Evolutionary conservation across 2,888 invertebrate species (phyloP).

Genomic region (Myathropa florea): DNA sequence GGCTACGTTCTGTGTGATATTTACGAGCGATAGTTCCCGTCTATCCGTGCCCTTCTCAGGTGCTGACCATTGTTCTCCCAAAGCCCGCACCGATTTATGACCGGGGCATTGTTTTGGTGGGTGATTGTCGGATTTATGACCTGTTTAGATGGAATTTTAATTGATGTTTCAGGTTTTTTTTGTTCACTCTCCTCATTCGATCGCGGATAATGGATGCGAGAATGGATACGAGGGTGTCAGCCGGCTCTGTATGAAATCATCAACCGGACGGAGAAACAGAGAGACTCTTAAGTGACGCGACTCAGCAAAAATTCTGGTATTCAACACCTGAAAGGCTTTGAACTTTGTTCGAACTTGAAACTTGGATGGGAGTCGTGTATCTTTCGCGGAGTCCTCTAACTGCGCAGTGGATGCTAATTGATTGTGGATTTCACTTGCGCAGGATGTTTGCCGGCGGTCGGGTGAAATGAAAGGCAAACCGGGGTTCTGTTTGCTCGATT

Average conservation of each 20-base stretch:
- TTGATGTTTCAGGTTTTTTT: conserved; percentile 44
- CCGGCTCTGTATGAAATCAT: background rate
- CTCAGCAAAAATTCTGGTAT: background rate
- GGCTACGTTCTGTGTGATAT: conserved; percentile 4
- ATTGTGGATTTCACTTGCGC: background rate
- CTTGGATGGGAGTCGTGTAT: background rate
- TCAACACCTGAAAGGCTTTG: background rate
- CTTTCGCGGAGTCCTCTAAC: background rate
- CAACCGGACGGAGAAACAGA: background rate
- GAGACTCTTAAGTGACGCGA: background rate
- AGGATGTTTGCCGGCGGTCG: background rate
- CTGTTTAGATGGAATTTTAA: conserved; percentile 50
- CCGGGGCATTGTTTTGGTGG: conserved; percentile 12
- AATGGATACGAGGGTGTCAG: background rate
- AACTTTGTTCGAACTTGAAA: too few relatives aligned
- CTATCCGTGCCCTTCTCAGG: background rate
- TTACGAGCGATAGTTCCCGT: conserved; percentile 34
- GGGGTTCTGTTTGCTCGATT: conserved; percentile 1
- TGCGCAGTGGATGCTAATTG: background rate
- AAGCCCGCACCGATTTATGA: background rate
- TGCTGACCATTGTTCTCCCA: background rate
- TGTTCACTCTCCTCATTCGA: background rate
- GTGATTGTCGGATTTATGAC: conserved; percentile 48
- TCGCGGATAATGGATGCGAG: background rate
- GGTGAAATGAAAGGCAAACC: background rate